Percentiles rank a stretch among this genome's conserved stretches.
Evolutionary conservation across 1,140 invertebrate genomes (phyloP).

Genomic region (Hypsibius dujardini): DNA sequence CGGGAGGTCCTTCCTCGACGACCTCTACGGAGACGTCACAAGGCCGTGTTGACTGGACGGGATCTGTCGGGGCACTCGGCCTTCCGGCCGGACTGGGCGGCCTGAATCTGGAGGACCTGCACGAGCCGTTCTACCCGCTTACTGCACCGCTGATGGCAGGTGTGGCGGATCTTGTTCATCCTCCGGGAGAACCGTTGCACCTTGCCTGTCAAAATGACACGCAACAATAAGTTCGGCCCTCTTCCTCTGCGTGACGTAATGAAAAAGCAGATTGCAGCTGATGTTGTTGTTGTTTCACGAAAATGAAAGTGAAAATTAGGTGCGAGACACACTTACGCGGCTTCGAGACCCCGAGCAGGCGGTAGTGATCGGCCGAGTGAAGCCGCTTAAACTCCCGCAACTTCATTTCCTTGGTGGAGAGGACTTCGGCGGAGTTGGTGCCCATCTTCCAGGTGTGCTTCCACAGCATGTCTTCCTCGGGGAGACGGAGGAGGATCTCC

Average conservation of each 20-base stretch:
- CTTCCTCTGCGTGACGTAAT: no score
- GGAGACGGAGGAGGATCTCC: not conserved
- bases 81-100: not conserved
- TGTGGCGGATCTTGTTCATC: conserved; percentile 11
- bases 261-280: no score
- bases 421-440: not conserved
- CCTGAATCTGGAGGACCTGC: not conserved
- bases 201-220: not conserved
- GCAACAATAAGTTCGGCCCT: not conserved
- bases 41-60: not conserved
- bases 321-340: not conserved
- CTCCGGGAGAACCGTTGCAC: not conserved
- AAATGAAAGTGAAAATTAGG: not conserved
- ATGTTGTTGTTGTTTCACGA: no score
- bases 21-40: not conserved
- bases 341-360: not conserved
- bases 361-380: not conserved
- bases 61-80: not conserved
- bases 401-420: not conserved
- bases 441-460: not conserved
- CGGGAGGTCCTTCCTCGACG: no score
- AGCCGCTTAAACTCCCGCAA: not conserved
- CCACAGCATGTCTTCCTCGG: conserved; percentile 1
- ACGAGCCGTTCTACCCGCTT: conserved; percentile 2
- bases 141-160: not conserved